These are phyloP conservation scores for Netelia inedita DNA, from an alignment of 2,888 invertebrate species.

Conservation along the genomic window DNA sequence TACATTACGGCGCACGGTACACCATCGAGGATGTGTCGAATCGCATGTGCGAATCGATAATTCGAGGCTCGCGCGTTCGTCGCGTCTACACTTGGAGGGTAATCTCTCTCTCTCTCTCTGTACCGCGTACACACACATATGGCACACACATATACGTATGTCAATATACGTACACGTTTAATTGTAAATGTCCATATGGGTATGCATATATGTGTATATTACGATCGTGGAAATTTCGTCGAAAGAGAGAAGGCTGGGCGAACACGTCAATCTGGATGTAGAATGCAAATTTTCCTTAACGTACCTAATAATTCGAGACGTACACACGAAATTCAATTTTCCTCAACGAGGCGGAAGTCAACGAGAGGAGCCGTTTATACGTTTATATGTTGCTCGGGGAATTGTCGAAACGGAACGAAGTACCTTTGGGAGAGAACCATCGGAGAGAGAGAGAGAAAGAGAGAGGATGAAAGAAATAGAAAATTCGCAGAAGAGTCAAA, in stretches of 20 bases:
- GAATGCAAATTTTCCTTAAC: slow-evolving; percentile 50
- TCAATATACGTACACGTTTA: not conserved
- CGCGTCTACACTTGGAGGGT: slow-evolving; percentile 23
- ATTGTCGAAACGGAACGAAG: slow-evolving; percentile 14
- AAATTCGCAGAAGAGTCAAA: slow-evolving; percentile 26
- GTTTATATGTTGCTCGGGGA: slow-evolving; percentile 22
- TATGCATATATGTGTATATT: too few species aligned
- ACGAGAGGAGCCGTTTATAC: not conserved
- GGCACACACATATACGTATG: not conserved
- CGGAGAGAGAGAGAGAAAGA: not conserved
- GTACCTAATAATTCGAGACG: slow-evolving; percentile 50
- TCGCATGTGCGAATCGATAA: slow-evolving; percentile 63
- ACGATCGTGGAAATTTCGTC: too few species aligned
- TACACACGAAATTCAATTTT: slow-evolving; percentile 51
- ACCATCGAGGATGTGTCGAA: slow-evolving; percentile 58
- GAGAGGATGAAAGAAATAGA: slow-evolving; percentile 4
- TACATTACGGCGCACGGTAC: slow-evolving; percentile 36
- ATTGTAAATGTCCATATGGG: not conserved
- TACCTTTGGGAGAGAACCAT: slow-evolving; percentile 7
- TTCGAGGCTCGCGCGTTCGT: slow-evolving; percentile 46
- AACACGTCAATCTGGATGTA: slow-evolving; percentile 30
- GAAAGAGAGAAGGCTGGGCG: not conserved
- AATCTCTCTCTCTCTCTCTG: slow-evolving; percentile 4
- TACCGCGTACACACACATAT: not conserved
- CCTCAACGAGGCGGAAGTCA: slow-evolving; percentile 8